These are phyloP conservation scores for Corythaeola cristata DNA, from an alignment of 2,113 vertebrate genomes.

Conservation along the genomic window DNA sequence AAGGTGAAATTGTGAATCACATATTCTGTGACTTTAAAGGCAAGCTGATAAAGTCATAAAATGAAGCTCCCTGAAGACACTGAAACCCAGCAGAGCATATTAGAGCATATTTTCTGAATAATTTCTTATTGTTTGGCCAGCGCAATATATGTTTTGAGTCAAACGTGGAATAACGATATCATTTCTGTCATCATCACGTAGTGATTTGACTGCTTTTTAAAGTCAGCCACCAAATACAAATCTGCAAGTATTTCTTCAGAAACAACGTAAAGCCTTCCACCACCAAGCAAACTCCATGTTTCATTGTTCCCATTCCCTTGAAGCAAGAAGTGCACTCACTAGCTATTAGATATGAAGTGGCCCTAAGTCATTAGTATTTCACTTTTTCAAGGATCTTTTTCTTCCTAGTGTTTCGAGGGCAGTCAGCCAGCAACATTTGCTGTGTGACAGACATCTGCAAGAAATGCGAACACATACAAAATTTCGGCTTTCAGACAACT, in stretches of 20 bases:
- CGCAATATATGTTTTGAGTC: background rate
- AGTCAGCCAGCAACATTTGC: constrained; percentile 18
- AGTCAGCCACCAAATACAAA: background rate
- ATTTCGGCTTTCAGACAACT: constrained; percentile 16
- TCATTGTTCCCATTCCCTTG: background rate
- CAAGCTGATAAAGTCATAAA: constrained; percentile 6
- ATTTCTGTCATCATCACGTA: background rate
- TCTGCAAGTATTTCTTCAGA: background rate
- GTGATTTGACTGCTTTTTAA: background rate
- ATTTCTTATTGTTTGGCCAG: background rate
- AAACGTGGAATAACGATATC: background rate
- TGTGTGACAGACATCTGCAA: constrained; percentile 31
- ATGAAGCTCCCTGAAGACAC: background rate
- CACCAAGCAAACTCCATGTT: background rate
- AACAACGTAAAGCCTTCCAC: background rate
- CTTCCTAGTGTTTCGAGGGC: background rate
- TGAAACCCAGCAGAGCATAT: background rate
- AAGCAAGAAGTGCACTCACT: background rate
- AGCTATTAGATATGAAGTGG: background rate
- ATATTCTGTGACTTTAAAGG: constrained; percentile 20
- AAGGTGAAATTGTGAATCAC: background rate
- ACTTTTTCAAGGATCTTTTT: background rate
- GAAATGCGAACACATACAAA: background rate
- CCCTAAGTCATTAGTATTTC: constrained; percentile 23
- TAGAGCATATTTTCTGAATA: background rate